Evolutionary conservation across 1,140 invertebrate genomes (phyloP).

Genomic region (Drosophila hydei): DNA sequence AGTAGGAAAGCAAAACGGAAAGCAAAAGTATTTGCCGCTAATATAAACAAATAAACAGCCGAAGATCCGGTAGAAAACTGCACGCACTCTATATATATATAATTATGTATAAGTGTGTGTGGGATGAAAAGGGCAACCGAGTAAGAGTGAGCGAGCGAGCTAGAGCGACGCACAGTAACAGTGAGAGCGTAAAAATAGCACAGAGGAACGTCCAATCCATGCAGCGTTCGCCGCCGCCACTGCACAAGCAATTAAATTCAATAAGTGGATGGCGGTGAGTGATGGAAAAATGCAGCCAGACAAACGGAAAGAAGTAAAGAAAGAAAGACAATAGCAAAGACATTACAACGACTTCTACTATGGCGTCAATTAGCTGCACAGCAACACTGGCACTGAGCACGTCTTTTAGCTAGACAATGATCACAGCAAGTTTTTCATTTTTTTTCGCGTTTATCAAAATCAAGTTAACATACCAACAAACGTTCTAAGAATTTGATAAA

Average conservation of each 20-base stretch:
- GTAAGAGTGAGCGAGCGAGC: not conserved
- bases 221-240: constrained; percentile 13
- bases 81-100: constrained; percentile 15
- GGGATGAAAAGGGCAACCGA: constrained; percentile 29
- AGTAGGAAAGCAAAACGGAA: constrained; percentile 53
- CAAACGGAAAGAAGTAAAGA: constrained; percentile 39
- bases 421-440: constrained; percentile 16
- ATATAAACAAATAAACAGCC: constrained; percentile 79
- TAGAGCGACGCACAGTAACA: constrained; percentile 35
- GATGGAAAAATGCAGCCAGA: constrained; percentile 56
- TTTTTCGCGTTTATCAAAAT: constrained; percentile 53
- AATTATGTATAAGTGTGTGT: not conserved
- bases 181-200: constrained; percentile 70
- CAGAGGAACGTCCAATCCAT: constrained; percentile 41
- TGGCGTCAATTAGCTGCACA: constrained; percentile 32
- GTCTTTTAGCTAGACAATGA: constrained; percentile 15
- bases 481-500: constrained; percentile 74
- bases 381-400: constrained; percentile 22
- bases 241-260: constrained; percentile 76
- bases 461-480: constrained; percentile 41
- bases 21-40: constrained; percentile 76
- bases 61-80: constrained; percentile 65
- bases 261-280: constrained; percentile 68
- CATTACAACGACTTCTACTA: constrained; percentile 10
- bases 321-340: constrained; percentile 39